phyloP scores from a whole-genome alignment of 2,888 invertebrate genomes.

The Phorcus lineatus region DNA sequence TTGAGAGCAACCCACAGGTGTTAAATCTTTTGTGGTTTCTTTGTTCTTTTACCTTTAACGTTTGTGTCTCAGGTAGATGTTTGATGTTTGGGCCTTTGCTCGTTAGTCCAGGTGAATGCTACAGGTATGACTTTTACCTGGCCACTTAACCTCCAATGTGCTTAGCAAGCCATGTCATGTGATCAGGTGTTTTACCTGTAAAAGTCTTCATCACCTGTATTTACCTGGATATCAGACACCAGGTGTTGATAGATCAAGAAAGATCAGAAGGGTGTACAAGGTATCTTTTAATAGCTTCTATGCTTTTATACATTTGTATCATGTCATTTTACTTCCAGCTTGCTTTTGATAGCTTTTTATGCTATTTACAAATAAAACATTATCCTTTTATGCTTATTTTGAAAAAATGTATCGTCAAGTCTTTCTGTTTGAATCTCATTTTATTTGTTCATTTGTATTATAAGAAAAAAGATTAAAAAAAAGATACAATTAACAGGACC shows the following conservation, averaged over 20 bases:
- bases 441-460: too few relatives aligned
- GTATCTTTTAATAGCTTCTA: too few relatives aligned
- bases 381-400: too few relatives aligned
- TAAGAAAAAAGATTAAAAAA: too few relatives aligned
- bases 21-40: slow-evolving; percentile 1
- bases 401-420: too few relatives aligned
- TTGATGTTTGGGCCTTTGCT: background rate
- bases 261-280: too few relatives aligned
- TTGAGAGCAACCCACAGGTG: background rate
- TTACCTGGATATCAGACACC: background rate
- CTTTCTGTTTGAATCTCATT: too few relatives aligned
- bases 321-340: too few relatives aligned
- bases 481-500: too few relatives aligned
- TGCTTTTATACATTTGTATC: too few relatives aligned
- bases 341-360: too few relatives aligned
- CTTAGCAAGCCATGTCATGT: background rate
- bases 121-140: background rate
- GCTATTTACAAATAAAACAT: too few relatives aligned
- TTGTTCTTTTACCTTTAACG: background rate
- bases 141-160: background rate
- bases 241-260: background rate
- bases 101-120: background rate
- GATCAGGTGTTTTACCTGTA: background rate
- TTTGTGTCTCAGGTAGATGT: background rate
- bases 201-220: background rate